Evolutionary conservation across 2,888 invertebrate genomes (phyloP).

Genomic region (Xanthia icteritia): DNA sequence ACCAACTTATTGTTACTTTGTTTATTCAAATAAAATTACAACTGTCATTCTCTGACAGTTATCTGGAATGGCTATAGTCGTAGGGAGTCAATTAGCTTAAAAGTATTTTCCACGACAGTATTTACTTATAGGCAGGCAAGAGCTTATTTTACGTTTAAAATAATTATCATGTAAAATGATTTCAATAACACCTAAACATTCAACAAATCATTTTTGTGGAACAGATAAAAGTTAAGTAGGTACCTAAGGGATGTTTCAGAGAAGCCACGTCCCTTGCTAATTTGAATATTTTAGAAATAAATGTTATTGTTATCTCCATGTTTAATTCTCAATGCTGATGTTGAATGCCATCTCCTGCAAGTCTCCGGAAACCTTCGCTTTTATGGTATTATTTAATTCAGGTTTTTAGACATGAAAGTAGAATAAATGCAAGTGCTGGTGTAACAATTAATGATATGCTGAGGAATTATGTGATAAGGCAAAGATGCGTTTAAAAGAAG

Average conservation of each 20-base stretch:
- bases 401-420: constrained; percentile 5
- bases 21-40: neutral
- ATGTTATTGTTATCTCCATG: constrained; percentile 69
- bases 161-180: constrained; percentile 5
- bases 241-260: constrained; percentile 40
- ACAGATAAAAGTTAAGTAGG: constrained; percentile 64
- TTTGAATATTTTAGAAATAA: constrained; percentile 70
- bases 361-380: constrained; percentile 62
- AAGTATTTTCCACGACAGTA: neutral
- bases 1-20: neutral
- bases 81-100: neutral
- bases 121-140: too few species aligned
- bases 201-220: constrained; percentile 55
- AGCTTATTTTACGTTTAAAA: neutral
- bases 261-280: constrained; percentile 55
- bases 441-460: neutral
- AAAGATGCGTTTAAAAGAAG: neutral
- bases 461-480: neutral
- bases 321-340: constrained; percentile 58
- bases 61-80: neutral
- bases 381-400: constrained; percentile 55
- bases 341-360: constrained; percentile 15
- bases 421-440: neutral
- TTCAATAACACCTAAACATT: constrained; percentile 19
- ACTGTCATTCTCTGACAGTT: neutral